These are phyloP conservation scores for Venusia cambrica DNA, from an alignment of 2,888 invertebrate species.

Conservation along the genomic window DNA sequence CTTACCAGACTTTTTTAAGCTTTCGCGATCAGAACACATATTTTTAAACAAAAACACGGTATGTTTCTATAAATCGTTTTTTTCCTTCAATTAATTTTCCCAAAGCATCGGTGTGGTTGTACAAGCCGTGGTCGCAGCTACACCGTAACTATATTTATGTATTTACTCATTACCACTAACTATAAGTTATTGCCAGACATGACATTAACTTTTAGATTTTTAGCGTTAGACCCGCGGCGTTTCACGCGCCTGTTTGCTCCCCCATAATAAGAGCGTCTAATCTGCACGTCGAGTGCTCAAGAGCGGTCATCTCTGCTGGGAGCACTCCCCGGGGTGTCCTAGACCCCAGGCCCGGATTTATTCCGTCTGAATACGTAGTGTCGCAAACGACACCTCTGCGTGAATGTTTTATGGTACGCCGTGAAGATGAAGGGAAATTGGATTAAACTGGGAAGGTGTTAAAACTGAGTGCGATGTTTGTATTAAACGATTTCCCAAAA, in stretches of 20 bases:
- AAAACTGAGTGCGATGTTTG: slow-evolving; percentile 16
- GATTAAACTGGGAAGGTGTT: slow-evolving; percentile 51
- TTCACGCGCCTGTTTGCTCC: slow-evolving; percentile 40
- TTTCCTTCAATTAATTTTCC: no score
- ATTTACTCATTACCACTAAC: no score
- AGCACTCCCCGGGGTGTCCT: slow-evolving; percentile 74
- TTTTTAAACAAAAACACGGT: no score
- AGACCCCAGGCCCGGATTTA: slow-evolving; percentile 71
- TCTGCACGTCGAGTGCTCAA: slow-evolving; percentile 69
- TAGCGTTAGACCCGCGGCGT: slow-evolving; percentile 30
- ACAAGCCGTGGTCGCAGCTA: no score
- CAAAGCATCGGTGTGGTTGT: no score
- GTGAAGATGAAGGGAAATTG: slow-evolving; percentile 48
- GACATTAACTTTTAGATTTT: no score
- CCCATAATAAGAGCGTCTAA: slow-evolving; percentile 59
- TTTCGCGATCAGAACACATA: no score
- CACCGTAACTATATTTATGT: no score
- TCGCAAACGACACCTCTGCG: slow-evolving; percentile 65
- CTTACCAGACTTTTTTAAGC: no score
- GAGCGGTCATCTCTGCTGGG: slow-evolving; percentile 74
- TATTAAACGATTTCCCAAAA: background rate
- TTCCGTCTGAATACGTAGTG: slow-evolving; percentile 63
- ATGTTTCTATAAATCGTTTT: no score
- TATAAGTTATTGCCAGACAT: no score
- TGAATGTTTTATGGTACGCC: slow-evolving; percentile 60